These are phyloP conservation scores for Pluvialis apricaria DNA, from an alignment of 2,113 vertebrate species.

Conservation along the genomic window DNA sequence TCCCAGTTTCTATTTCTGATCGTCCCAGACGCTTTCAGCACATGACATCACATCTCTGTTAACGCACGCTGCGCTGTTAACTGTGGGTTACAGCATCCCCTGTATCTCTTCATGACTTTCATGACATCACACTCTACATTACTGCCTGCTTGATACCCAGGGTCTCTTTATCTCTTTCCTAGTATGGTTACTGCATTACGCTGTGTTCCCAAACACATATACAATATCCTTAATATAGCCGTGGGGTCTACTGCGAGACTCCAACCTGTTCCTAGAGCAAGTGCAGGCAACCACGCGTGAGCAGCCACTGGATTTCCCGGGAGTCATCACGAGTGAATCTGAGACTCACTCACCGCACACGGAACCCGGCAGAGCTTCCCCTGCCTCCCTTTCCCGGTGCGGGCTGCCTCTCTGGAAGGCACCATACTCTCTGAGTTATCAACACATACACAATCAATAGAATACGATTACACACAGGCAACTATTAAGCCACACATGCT, in stretches of 20 bases:
- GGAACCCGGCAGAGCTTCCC: background rate
- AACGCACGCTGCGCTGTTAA: accelerated
- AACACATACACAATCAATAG: too few relatives aligned
- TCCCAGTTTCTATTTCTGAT: background rate
- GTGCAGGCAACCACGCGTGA: background rate
- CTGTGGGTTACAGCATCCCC: background rate
- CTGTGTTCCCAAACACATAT: background rate
- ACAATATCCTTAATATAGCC: background rate
- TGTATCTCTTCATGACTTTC: background rate
- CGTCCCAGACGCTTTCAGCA: background rate
- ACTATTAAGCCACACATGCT: background rate
- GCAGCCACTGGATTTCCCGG: background rate
- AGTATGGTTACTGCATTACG: background rate
- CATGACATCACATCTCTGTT: background rate
- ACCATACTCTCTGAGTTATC: accelerated
- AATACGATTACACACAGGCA: background rate
- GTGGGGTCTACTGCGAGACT: accelerated
- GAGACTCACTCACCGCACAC: accelerated
- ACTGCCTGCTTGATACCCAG: background rate
- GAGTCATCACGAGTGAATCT: background rate
- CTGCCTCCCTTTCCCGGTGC: background rate
- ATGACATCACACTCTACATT: background rate
- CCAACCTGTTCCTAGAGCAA: background rate
- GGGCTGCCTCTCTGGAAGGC: background rate
- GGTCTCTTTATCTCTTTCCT: background rate